Evolutionary conservation across 1,140 invertebrate genomes (phyloP).

Genomic region (Paramacrobiotus metropolitanus): DNA sequence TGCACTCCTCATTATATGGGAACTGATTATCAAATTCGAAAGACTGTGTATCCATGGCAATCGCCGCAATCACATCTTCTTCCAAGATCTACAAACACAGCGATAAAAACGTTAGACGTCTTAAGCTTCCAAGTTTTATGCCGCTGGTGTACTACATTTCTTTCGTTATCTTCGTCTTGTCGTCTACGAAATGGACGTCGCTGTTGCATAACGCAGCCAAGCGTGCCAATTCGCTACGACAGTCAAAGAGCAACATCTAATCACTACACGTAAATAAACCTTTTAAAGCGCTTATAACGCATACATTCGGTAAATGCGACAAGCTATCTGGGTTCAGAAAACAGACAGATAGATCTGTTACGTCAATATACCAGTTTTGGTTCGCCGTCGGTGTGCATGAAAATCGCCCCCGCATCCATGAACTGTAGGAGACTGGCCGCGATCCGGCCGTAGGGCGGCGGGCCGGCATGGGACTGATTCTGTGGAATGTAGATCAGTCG

Average conservation of each 20-base stretch:
- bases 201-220: too few species aligned
- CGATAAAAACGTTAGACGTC: not conserved
- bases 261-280: too few species aligned
- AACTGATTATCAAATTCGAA: constrained; percentile 4
- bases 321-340: too few species aligned
- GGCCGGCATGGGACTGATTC: not conserved
- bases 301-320: too few species aligned
- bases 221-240: too few species aligned
- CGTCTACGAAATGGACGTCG: too few species aligned
- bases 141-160: too few species aligned
- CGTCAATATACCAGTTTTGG: constrained; percentile 5
- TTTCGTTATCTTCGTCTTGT: too few species aligned
- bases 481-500: not conserved
- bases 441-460: not conserved
- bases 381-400: not conserved
- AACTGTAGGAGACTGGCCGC: not conserved
- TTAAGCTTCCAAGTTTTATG: too few species aligned
- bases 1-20: not conserved
- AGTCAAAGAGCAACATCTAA: too few species aligned
- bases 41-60: not conserved
- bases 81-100: not conserved
- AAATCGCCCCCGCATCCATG: not conserved
- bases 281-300: too few species aligned
- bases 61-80: not conserved
- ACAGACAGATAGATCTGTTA: too few species aligned